Percentiles rank a stretch among this genome's conserved stretches.
Conservation (phyloP, 2,888 invertebrate species). For the Drosophila subquinaria region DNA sequence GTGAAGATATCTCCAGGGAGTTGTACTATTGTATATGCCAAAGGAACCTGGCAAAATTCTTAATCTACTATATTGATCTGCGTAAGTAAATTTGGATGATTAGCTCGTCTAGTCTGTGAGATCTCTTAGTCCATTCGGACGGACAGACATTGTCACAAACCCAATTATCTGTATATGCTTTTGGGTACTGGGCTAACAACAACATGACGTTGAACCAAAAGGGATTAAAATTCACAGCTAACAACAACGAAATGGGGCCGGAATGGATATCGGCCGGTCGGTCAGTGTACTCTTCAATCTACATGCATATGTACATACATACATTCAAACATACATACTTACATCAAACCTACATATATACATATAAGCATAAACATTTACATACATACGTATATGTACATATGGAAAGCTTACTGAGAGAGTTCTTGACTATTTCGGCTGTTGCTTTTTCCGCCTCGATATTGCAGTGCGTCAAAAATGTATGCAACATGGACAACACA, state of each 20-base stretch:
- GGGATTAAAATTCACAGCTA: constrained; percentile 70
- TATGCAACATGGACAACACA: background rate
- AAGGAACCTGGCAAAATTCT: no score
- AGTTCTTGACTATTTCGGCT: constrained; percentile 41
- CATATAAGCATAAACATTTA: background rate
- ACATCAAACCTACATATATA: background rate
- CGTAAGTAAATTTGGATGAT: no score
- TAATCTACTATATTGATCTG: no score
- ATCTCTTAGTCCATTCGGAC: no score
- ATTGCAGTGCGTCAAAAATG: constrained; percentile 37
- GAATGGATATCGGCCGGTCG: constrained; percentile 35
- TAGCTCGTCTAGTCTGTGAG: no score
- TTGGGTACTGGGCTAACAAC: constrained; percentile 8
- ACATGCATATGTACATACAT: background rate
- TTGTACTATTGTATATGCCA: no score
- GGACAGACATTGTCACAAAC: background rate
- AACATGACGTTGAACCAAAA: constrained; percentile 49
- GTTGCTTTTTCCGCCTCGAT: constrained; percentile 6
- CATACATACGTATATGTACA: background rate
- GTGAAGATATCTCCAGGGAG: no score
- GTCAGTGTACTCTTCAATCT: constrained; percentile 11
- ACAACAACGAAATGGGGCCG: constrained; percentile 51
- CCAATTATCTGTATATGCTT: background rate
- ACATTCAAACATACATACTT: background rate
- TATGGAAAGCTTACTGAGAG: constrained; percentile 5